These are phyloP conservation scores for Leptobrachium leishanense DNA, from an alignment of 2,113 vertebrate species.

Conservation along the genomic window DNA sequence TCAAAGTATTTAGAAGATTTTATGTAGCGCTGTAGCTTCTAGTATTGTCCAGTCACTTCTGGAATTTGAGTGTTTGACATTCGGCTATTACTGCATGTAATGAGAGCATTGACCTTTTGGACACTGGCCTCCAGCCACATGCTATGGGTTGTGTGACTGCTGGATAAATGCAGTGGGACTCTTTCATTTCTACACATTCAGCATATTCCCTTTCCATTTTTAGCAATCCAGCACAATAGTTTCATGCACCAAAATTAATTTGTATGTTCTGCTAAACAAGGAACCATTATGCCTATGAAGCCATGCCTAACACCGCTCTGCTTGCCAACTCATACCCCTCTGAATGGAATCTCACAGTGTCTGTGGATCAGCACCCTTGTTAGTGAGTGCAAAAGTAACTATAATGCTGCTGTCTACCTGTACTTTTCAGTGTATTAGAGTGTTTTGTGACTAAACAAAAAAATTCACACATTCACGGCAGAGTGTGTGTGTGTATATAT, in stretches of 20 bases:
- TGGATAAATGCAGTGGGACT: background rate
- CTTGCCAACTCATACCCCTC: background rate
- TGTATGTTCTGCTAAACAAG: conserved; percentile 6
- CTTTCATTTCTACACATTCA: conserved; percentile 8
- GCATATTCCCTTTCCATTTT: conserved; percentile 29
- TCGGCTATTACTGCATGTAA: conserved; percentile 28
- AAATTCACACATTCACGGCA: too few relatives aligned
- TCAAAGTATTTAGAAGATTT: background rate
- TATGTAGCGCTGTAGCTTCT: background rate
- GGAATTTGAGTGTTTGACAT: conserved; percentile 36
- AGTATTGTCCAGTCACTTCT: conserved; percentile 14
- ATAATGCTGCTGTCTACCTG: too few relatives aligned
- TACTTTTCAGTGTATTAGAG: too few relatives aligned
- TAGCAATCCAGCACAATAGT: background rate
- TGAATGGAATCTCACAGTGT: too few relatives aligned
- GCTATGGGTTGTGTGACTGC: conserved; percentile 17
- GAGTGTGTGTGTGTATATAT: too few relatives aligned
- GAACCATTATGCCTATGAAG: background rate
- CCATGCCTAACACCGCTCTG: background rate
- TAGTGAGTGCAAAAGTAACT: too few relatives aligned
- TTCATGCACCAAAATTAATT: background rate
- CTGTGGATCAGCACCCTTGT: too few relatives aligned
- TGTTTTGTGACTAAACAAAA: too few relatives aligned
- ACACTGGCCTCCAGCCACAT: conserved; percentile 35
- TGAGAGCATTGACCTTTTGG: conserved; percentile 36